A percentile compares a stretch with the other conserved stretches of the same genome.
phyloP scores from a whole-genome alignment of 2,113 vertebrate species.

The Puffinus mauretanicus region DNA sequence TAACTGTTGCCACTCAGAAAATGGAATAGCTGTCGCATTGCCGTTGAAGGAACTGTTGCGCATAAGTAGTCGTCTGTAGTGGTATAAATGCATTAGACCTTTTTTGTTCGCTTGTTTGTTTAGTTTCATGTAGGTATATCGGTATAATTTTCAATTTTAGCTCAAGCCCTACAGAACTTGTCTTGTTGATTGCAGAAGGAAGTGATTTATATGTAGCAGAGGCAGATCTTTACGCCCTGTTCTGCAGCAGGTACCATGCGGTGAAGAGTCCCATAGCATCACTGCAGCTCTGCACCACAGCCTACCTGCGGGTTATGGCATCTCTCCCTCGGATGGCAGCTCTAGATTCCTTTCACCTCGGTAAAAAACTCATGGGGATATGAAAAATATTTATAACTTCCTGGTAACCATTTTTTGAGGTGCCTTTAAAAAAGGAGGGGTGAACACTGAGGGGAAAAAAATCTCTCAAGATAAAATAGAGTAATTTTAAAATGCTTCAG shows the following conservation, averaged over 20 bases:
- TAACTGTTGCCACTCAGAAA: background rate
- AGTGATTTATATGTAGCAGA: rapidly evolving
- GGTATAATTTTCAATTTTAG: background rate
- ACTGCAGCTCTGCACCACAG: background rate
- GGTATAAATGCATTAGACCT: background rate
- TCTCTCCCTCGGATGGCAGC: background rate
- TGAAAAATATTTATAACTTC: background rate
- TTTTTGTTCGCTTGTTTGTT: background rate
- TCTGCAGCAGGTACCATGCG: background rate
- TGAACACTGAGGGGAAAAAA: background rate
- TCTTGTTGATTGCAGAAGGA: background rate
- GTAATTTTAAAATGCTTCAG: background rate
- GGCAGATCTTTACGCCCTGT: background rate
- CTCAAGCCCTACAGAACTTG: background rate
- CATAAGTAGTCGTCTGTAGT: background rate
- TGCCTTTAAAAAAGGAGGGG: background rate
- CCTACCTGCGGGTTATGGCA: background rate
- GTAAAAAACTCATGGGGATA: background rate
- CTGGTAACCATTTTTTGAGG: background rate
- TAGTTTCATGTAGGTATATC: background rate
- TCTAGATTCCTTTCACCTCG: rapidly evolving
- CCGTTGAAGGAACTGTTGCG: rapidly evolving
- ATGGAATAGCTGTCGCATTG: rapidly evolving
- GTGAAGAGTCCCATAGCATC: background rate
- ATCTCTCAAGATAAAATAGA: background rate